Percentiles rank a stretch among this genome's conserved stretches.
Conservation (phyloP, 2,113 vertebrate species). For the Dipodomys ordii region DNA sequence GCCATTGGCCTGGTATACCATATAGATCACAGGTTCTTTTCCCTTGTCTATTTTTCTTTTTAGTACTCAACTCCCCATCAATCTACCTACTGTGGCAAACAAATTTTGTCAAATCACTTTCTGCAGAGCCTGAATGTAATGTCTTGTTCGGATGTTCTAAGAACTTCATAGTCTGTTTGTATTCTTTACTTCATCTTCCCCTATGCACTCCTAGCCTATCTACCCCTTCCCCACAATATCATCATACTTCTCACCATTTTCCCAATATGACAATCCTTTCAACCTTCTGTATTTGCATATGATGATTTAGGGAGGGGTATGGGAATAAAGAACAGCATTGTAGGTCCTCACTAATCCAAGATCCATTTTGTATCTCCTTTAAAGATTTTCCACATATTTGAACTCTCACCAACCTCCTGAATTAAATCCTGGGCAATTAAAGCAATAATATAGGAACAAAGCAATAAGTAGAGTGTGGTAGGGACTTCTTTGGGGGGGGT, state of each 20-base stretch:
- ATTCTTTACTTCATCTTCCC: neutral
- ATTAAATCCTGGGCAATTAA: constrained; percentile 9
- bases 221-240: no score
- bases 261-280: neutral
- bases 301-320: neutral
- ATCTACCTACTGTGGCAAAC: neutral
- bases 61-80: neutral
- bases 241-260: neutral
- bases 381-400: neutral
- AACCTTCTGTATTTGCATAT: neutral
- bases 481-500: neutral
- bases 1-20: neutral
- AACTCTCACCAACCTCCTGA: neutral
- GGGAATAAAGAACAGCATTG: neutral
- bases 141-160: neutral
- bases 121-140: neutral
- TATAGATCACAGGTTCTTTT: neutral
- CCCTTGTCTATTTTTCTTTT: neutral
- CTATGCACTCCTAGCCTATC: neutral
- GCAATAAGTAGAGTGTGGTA: neutral
- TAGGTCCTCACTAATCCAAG: neutral
- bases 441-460: neutral
- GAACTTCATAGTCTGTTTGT: neutral
- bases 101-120: constrained; percentile 22
- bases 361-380: neutral